Evolutionary conservation across 2,888 invertebrate species (phyloP), one percentile per base, ranked within the genome.

Genomic region (Molanna angustata): DNA sequence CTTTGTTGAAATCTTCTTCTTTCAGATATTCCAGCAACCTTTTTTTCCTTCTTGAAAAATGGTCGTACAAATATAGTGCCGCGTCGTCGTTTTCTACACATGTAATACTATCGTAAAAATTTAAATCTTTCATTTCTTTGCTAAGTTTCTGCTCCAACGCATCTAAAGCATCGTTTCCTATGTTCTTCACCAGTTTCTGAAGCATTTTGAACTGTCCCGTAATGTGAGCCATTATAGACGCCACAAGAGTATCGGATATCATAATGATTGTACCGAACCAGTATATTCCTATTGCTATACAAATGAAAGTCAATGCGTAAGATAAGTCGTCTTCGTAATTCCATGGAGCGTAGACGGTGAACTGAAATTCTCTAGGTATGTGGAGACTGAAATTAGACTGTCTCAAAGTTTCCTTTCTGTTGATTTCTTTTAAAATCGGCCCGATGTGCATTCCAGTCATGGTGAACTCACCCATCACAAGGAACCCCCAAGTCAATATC

Each of bases 171-270:
- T 35, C 11, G 16, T 37, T 27, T 9, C 32, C 50, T 4, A 47
- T 42, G 31, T 45, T 56, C 14, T 53, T 53, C 18, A 53, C 20
- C 4, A 37, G 14, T n/a, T 43, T 53, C 16, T 56, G 56, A n/a
- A 56, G 31, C 53, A 56, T 53, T n/a, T 18, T 46, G 35, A 56
- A 56, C 21, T 56, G 52, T 6, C 50, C 56, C 27, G 49, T 53
- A 7, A 56, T 56, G 21, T 56, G 56, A n/a, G 51, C 35, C 56
- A 56, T 56, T 2, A 56, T 50, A 7, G 56, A 56, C 2, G 53
- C 56, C 4, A 56, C 50, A 49, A 56, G 45, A 0, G 56, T 53
- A 19, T 56, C 56, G n/a, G 49, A 46, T 14, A 50, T 53, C 13
- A 56, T 56, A 4, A 53, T 33, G 3, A 40, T 47, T 11, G 37